Evolutionary conservation across 2,888 invertebrate genomes (phyloP), one percentile per base, ranked within the genome.

Genomic region (Pharmacophagus antenor): DNA sequence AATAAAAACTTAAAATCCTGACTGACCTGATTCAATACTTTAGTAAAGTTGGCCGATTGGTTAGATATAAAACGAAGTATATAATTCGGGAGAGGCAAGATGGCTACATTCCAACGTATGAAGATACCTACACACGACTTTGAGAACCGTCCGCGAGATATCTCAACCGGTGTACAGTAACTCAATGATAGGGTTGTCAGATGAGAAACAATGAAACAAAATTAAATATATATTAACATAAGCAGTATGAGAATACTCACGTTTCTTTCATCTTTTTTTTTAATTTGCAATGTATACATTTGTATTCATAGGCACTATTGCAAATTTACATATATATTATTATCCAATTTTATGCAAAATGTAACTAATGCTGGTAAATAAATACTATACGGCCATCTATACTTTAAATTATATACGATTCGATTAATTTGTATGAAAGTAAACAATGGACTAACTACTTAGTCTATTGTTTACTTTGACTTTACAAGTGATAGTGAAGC

Each of bases 101-200:
- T 72, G 72, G 71, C 72, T 70, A 71, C 72, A 72, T 72, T 72
- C 72, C 72, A 68, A 63, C 53, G 65, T 59, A 62, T 55, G 50
- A 46, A 56, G 52, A 56, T 56, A 41, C 12, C 25, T 27, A 44
- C 37, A 41, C 56, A 61, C 47, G 42, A 58, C 50, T 57, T 62
- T 62, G 62, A 57, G 59, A 56, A 57, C 42, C 63, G 63, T 57
- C 52, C 62, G 62, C 58, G 58, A 62, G 62, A 64, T 64, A 64
- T 62, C 61, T 61, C 62, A 62, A 47, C 58, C 56, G 54, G 50
- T 25, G 54, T 37, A 53, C 61, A 50, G 51, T 64, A 64, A 64
- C 58, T 64, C 62, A 61, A 37, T 1, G 42, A 42, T 41, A 61
- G 61, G 61, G 61, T 52, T 61, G 61, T 2, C 61, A 42, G 20